phyloP scores from a whole-genome alignment of 2,797 vertebrate genomes.

The Hydrolagus colliei region DNA sequence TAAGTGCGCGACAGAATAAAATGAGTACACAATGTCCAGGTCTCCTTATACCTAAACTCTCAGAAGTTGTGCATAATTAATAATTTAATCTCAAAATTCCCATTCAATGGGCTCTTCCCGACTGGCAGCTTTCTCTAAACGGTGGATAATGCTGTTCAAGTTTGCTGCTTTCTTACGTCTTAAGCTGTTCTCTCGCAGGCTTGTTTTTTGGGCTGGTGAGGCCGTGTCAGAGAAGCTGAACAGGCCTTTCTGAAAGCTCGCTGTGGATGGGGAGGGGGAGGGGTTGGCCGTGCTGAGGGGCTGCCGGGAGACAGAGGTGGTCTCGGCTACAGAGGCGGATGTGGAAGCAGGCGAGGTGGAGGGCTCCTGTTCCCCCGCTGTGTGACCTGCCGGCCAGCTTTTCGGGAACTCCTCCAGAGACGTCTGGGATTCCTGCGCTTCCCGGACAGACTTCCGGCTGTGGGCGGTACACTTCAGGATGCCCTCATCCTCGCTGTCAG shows the following conservation, averaged over 20 bases:
- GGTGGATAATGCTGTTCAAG: constrained; percentile 99
- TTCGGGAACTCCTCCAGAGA: constrained; percentile 47
- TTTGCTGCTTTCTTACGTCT: constrained; percentile 97
- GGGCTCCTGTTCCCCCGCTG: constrained; percentile 65
- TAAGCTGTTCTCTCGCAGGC: constrained; percentile 84
- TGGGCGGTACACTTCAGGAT: constrained; percentile 56
- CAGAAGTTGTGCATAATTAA: constrained; percentile 54
- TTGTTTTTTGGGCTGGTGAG: constrained; percentile 34
- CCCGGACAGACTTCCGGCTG: constrained; percentile 52
- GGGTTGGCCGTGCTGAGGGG: constrained; percentile 63
- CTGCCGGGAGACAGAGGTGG: constrained; percentile 45
- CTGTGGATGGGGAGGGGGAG: constrained; percentile 42
- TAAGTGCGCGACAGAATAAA: constrained; percentile 84
- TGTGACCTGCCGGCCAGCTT: constrained; percentile 37
- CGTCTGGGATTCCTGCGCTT: constrained; percentile 46
- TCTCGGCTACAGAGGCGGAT: constrained; percentile 52
- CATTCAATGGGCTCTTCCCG: constrained; percentile 86
- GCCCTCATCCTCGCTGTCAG: constrained; percentile 55
- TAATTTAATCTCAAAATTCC: constrained; percentile 74
- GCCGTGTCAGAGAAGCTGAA: constrained; percentile 79
- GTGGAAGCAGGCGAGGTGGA: constrained; percentile 67
- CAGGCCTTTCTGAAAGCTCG: constrained; percentile 62
- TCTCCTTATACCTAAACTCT: constrained; percentile 36
- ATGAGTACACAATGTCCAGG: constrained; percentile 61
- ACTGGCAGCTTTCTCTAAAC: constrained; percentile 95